Percentiles rank a stretch among this genome's conserved stretches.
These are phyloP conservation scores for Paralvinella palmiformis DNA, from an alignment of 1,140 invertebrate species.

Conservation along the genomic window DNA sequence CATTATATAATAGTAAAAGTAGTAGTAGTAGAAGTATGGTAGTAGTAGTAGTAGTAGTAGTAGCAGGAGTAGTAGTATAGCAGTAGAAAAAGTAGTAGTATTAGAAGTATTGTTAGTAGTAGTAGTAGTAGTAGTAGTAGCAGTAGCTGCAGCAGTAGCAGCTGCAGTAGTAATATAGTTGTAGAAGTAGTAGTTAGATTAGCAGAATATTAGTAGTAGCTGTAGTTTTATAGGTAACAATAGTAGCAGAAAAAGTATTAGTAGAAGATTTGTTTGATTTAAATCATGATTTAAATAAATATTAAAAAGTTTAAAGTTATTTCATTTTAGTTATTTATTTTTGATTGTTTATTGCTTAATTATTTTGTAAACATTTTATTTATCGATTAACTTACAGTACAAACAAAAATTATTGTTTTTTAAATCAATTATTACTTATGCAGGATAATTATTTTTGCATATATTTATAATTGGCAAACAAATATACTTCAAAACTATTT, in stretches of 20 bases:
- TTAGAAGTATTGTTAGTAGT: conserved; percentile 2
- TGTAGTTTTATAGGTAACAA: neutral
- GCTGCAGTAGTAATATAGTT: neutral
- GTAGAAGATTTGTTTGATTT: neutral
- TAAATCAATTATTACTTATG: no score
- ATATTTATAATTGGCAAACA: no score
- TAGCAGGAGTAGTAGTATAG: conserved; percentile 3
- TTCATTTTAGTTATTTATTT: neutral
- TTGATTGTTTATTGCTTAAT: no score
- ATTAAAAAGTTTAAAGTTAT: neutral
- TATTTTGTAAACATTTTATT: no score
- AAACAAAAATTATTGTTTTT: no score
- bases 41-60: conserved; percentile 1
- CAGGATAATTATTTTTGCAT: no score
- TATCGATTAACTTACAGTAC: no score
- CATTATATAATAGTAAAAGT: neutral
- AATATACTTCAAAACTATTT: no score
- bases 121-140: conserved; percentile 10
- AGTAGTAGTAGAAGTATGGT: neutral
- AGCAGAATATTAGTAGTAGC: neutral
- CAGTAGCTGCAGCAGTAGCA: conserved; percentile 4
- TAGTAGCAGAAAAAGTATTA: neutral
- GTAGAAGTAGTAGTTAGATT: neutral
- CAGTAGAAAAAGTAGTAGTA: neutral
- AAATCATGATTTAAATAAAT: neutral